phyloP scores from a whole-genome alignment of 2,888 invertebrate genomes.

The Chymomyza fuscimana region DNA sequence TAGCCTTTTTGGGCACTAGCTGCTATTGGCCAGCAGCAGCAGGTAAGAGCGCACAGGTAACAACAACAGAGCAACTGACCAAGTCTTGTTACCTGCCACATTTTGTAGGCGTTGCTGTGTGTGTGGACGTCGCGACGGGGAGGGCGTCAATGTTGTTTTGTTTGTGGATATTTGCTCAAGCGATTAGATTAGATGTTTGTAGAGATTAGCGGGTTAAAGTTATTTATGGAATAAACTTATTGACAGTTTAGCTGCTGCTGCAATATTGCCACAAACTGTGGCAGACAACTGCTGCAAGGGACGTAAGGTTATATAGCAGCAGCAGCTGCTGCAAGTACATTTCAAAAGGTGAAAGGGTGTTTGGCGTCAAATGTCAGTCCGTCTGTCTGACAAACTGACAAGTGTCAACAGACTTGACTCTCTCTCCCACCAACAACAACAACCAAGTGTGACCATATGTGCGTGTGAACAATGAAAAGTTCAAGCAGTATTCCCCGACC shows the following conservation, averaged over 20 bases:
- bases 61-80: slow-evolving; percentile 20
- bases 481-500: slow-evolving; percentile 7
- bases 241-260: slow-evolving; percentile 49
- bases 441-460: slow-evolving; percentile 2
- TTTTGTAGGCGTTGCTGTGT: slow-evolving; percentile 48
- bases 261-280: background rate
- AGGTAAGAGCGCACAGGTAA: slow-evolving; percentile 34
- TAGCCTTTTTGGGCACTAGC: slow-evolving; percentile 15
- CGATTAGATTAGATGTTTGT: slow-evolving; percentile 61
- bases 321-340: slow-evolving; percentile 26
- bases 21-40: slow-evolving; percentile 40
- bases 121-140: too few relatives aligned
- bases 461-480: slow-evolving; percentile 24
- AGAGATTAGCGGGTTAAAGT: slow-evolving; percentile 45
- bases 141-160: background rate
- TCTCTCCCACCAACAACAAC: background rate
- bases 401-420: slow-evolving; percentile 58
- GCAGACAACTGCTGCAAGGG: background rate
- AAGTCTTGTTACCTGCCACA: slow-evolving; percentile 6
- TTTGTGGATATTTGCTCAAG: slow-evolving; percentile 57
- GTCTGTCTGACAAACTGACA: slow-evolving; percentile 56
- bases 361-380: slow-evolving; percentile 63
- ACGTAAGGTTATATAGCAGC: slow-evolving; percentile 1
- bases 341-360: slow-evolving; percentile 33
- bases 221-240: slow-evolving; percentile 46